Base-by-base conservation (phyloP, 2,113 vertebrate species). In the Nesoenas mayeri region DNA sequence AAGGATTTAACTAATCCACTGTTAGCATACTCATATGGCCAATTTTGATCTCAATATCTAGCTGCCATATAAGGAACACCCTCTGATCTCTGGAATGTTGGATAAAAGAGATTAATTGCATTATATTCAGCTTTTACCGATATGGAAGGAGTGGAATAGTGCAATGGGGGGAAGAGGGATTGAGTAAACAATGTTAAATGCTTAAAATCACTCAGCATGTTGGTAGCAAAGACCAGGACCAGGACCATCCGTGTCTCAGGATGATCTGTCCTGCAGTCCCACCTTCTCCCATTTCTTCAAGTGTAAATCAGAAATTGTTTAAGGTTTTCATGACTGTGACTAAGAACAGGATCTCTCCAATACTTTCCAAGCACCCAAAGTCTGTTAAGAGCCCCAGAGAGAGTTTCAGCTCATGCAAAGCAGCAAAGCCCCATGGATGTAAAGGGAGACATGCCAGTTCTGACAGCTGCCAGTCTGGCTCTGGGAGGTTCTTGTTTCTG, bases 1-100 rank as follows among this genome's bases (percentile, higher is more conserved):
- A 67, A 89, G 73, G 80, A 50, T 92, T 96, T 89, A 56, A 79
- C 77, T 92, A 89, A 92, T 89, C 80, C 38, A 53, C 38, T 86
- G 26, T 79, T 96, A 89, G 69, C 77, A 94, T 48, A 38, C 13
- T 84, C 66, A 56, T 25, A 36, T 22, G 29, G 84, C 53, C 16
- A 94, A 3, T 92, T 92, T 87, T 94, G 69, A 64, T 67, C 72
- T 89, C 81, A 80, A 31, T 81, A 75, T 28, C 62, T 79, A 82
- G 65, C 57, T 82, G 54, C 74, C 18, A 8, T 69, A 61, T n/a
- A 82, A 79, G 66, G n/a, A 90, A 57, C 51, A 51, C 40, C 32
- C 34, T 38, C 57, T 57, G 69, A 91, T 62, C 77, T 62, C 40
- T 70, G 72, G 47, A 86, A 79, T 75, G 54, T 50, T 95, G 81